These are phyloP conservation scores for Ophonus ardosiacus DNA, from an alignment of 2,888 invertebrate genomes.

Conservation along the genomic window DNA sequence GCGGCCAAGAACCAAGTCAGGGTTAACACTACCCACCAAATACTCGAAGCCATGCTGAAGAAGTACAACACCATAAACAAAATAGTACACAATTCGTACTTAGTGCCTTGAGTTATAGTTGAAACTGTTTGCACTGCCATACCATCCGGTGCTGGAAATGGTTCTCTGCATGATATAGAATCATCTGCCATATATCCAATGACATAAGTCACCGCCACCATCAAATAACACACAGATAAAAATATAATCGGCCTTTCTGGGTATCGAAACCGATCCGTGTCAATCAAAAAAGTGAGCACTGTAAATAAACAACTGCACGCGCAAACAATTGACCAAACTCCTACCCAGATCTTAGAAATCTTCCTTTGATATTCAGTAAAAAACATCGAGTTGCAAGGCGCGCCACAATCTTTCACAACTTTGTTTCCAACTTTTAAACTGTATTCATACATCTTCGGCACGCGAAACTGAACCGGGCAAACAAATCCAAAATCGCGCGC, in stretches of 20 bases:
- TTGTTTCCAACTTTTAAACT: slow-evolving; percentile 89
- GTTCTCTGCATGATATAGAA: slow-evolving; percentile 89
- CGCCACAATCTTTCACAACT: slow-evolving; percentile 86
- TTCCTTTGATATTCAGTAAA: slow-evolving; percentile 89
- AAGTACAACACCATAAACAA: slow-evolving; percentile 97
- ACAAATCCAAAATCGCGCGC: slow-evolving; percentile 89
- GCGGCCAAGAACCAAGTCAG: slow-evolving; percentile 98
- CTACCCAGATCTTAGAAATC: slow-evolving; percentile 94
- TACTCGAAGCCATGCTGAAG: slow-evolving; percentile 97
- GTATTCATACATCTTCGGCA: slow-evolving; percentile 89
- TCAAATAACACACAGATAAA: slow-evolving; percentile 95
- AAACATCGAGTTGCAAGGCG: slow-evolving; percentile 95
- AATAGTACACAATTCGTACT: slow-evolving; percentile 91
- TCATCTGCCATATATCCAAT: slow-evolving; percentile 91
- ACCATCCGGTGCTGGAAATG: slow-evolving; percentile 85
- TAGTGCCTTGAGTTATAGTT: slow-evolving; percentile 92
- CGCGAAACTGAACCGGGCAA: slow-evolving; percentile 91
- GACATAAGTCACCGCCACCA: slow-evolving; percentile 95
- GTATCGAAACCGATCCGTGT: slow-evolving; percentile 96
- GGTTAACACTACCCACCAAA: slow-evolving; percentile 98
- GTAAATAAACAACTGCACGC: slow-evolving; percentile 94
- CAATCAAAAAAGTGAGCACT: slow-evolving; percentile 94
- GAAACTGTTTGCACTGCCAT: slow-evolving; percentile 87
- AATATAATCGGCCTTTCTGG: slow-evolving; percentile 99
- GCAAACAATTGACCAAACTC: slow-evolving; percentile 94